These are phyloP conservation scores for Megaleporinus macrocephalus DNA, from an alignment of 2,113 vertebrate genomes.

Conservation along the genomic window DNA sequence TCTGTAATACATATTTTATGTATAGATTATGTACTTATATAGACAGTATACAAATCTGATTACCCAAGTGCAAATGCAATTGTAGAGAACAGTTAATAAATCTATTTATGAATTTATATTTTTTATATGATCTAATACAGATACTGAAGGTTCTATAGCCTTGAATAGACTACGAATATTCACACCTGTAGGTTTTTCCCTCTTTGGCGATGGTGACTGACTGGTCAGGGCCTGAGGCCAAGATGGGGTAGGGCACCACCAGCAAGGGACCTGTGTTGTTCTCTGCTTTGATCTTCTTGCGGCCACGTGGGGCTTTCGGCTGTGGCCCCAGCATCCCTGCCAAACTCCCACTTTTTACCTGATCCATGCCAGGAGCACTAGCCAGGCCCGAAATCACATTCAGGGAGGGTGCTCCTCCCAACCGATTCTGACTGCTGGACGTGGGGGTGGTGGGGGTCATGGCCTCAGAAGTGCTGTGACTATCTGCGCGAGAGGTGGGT, in stretches of 20 bases:
- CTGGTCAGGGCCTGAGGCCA: slow-evolving; percentile 88
- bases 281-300: slow-evolving; percentile 98
- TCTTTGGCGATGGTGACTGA: slow-evolving; percentile 87
- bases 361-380: slow-evolving; percentile 90
- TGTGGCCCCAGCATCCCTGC: slow-evolving; percentile 89
- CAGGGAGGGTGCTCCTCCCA: slow-evolving; percentile 87
- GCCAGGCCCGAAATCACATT: slow-evolving; percentile 96
- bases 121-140: not conserved
- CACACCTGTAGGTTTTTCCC: slow-evolving; percentile 96
- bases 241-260: slow-evolving; percentile 94
- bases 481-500: slow-evolving; percentile 83
- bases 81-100: no score
- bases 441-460: slow-evolving; percentile 92
- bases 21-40: no score
- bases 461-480: slow-evolving; percentile 84
- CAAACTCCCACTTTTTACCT: slow-evolving; percentile 89
- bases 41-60: no score
- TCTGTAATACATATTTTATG: no score
- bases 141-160: not conserved
- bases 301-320: slow-evolving; percentile 87
- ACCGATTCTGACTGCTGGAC: slow-evolving; percentile 91
- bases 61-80: no score
- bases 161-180: slow-evolving; percentile 7
- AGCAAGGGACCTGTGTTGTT: slow-evolving; percentile 88
- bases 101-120: not conserved